A percentile compares a stretch with the other conserved stretches of the same genome.
Evolutionary conservation across 1,140 invertebrate species (phyloP).

Genomic region (Leptestheria dahalacensis): DNA sequence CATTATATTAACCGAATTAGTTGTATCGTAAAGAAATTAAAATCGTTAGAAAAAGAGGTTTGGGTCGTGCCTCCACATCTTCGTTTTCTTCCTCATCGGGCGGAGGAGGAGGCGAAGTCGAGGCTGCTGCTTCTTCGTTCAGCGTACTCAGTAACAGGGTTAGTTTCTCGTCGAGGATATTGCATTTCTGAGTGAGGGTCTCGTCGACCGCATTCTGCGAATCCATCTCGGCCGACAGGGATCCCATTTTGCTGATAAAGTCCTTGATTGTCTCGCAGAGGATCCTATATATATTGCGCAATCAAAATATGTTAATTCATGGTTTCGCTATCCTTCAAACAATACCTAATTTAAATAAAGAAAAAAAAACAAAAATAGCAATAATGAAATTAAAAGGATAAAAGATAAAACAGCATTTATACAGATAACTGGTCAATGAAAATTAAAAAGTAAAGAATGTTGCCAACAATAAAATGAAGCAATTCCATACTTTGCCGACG

Average conservation of each 20-base stretch:
- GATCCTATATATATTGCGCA: constrained; percentile 33
- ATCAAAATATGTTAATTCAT: too few relatives aligned
- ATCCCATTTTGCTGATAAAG: constrained; percentile 43
- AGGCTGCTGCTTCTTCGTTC: constrained; percentile 40
- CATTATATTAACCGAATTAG: too few relatives aligned
- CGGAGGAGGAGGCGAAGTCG: constrained; percentile 5
- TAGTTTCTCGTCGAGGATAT: constrained; percentile 58
- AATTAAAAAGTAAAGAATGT: too few relatives aligned
- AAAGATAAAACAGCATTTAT: not conserved
- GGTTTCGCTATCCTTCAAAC: too few relatives aligned
- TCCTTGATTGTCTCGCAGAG: constrained; percentile 68
- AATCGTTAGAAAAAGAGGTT: too few relatives aligned
- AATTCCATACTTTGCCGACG: constrained; percentile 58
- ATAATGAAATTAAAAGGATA: constrained; percentile 8
- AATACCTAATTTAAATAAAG: too few relatives aligned
- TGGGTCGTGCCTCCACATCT: not conserved
- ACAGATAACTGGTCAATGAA: too few relatives aligned
- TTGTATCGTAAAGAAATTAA: too few relatives aligned
- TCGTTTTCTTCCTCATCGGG: constrained; percentile 1
- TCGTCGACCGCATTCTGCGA: constrained; percentile 21
- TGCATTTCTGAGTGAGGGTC: constrained; percentile 46
- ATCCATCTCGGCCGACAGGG: constrained; percentile 2
- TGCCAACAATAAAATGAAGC: too few relatives aligned
- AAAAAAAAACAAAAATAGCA: constrained; percentile 4
- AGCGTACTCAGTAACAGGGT: constrained; percentile 54